These are phyloP conservation scores for Clarias gariepinus DNA, from an alignment of 2,113 vertebrate genomes.

Conservation along the genomic window DNA sequence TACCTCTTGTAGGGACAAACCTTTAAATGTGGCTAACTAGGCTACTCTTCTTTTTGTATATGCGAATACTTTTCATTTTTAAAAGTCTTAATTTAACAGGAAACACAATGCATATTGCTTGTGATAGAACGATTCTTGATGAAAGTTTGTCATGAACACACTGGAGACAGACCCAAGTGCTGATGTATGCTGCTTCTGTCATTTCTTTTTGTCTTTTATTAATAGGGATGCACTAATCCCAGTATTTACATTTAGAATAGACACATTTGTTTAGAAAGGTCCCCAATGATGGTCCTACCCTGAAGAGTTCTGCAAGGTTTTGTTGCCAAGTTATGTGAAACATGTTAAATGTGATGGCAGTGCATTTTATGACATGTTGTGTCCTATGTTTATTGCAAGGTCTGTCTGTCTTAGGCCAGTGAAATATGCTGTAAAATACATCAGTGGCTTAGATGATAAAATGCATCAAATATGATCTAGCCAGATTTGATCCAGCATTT, in stretches of 20 bases:
- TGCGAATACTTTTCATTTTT: slow-evolving; percentile 37
- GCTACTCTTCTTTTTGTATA: slow-evolving; percentile 59
- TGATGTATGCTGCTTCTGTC: slow-evolving; percentile 33
- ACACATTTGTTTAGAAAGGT: neutral
- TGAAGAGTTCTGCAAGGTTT: neutral
- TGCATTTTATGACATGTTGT: neutral
- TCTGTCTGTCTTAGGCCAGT: neutral
- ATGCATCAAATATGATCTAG: neutral
- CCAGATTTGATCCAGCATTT: neutral
- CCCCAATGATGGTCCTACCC: neutral
- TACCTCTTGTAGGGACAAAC: slow-evolving; percentile 69
- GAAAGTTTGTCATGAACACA: slow-evolving; percentile 4
- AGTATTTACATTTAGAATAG: neutral
- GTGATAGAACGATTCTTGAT: neutral
- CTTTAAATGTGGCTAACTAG: slow-evolving; percentile 44
- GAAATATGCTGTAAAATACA: neutral
- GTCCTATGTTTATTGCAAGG: neutral
- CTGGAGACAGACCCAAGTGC: neutral
- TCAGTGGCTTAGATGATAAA: neutral
- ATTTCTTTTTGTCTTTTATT: neutral
- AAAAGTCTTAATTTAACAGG: slow-evolving; percentile 10
- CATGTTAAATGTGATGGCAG: neutral
- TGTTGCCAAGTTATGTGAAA: neutral
- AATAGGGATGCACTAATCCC: slow-evolving; percentile 3
- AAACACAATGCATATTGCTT: slow-evolving; percentile 41